Evolutionary conservation across 37 sponge, comb jelly and placozoan genomes (phyloP).

Genomic region (Theonella swinhoei): DNA sequence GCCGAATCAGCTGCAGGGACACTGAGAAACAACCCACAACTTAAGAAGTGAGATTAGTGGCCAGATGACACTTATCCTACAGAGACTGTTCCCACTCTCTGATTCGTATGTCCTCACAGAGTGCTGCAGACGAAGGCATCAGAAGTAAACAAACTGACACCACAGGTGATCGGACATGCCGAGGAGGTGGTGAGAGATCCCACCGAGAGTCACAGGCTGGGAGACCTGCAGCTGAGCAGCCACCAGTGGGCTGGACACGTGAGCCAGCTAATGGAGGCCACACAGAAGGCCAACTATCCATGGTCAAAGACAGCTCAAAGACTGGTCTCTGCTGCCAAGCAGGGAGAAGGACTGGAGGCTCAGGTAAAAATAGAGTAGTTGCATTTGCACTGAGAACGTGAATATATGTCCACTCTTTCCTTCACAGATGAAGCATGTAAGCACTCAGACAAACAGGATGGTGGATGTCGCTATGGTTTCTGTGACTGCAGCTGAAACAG

Average conservation of each 20-base stretch:
- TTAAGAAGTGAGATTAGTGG: conserved; percentile 40
- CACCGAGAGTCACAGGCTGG: neutral
- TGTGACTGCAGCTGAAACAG: conserved; percentile 51
- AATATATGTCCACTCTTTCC: neutral
- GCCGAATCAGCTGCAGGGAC: conserved; percentile 44
- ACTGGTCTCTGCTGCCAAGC: conserved; percentile 54
- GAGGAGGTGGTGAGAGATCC: conserved; percentile 16
- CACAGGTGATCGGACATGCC: conserved; percentile 52
- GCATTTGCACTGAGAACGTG: neutral
- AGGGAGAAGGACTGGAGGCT: conserved; percentile 27
- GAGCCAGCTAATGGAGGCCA: conserved; percentile 47
- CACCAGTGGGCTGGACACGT: conserved; percentile 69
- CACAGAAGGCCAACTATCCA: conserved; percentile 64
- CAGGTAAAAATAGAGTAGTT: conserved; percentile 53
- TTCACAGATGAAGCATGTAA: conserved; percentile 68
- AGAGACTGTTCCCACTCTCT: neutral
- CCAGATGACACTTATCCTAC: no score
- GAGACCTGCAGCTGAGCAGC: conserved; percentile 20
- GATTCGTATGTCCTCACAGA: conserved; percentile 12
- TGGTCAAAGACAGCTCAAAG: conserved; percentile 72
- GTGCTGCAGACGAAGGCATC: conserved; percentile 48
- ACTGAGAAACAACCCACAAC: conserved; percentile 7
- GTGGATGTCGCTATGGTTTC: conserved; percentile 65
- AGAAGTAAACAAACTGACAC: conserved; percentile 47
- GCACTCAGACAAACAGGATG: conserved; percentile 59